Evolutionary conservation across 2,888 invertebrate species (phyloP).

Genomic region (Lepidochrysops patricia): DNA sequence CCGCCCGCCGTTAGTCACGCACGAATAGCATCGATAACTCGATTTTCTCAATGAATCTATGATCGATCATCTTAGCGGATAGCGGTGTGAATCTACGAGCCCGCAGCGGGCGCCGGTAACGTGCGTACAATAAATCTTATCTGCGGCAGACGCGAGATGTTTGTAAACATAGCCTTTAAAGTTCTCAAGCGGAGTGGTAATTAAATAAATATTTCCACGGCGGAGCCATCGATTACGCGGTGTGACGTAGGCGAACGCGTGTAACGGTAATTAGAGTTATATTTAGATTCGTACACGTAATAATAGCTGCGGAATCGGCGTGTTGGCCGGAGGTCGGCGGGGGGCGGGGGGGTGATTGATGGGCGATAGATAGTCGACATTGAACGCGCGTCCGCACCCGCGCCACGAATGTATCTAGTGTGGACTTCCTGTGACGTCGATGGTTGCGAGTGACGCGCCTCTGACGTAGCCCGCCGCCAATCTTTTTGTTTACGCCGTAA

Average conservation of each 20-base stretch:
- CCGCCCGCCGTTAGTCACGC: constrained; percentile 38
- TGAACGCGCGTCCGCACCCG: constrained; percentile 44
- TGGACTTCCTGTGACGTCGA: constrained; percentile 68
- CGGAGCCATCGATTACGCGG: neutral
- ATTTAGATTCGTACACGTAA: constrained; percentile 19
- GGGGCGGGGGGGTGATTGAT: constrained; percentile 51
- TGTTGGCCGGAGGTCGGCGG: constrained; percentile 19
- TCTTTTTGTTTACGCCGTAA: constrained; percentile 70
- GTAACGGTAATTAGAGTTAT: constrained; percentile 29
- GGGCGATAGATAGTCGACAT: constrained; percentile 70
- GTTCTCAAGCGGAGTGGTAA: neutral
- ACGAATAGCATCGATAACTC: constrained; percentile 41
- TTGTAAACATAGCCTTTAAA: neutral
- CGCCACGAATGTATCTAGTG: constrained; percentile 59
- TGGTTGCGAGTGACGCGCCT: constrained; percentile 41
- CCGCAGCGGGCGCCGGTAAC: neutral
- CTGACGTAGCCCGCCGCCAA: constrained; percentile 60
- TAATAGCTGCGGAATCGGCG: constrained; percentile 17
- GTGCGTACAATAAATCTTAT: neutral
- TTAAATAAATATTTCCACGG: constrained; percentile 2
- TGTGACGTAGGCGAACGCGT: constrained; percentile 20
- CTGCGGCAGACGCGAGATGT: neutral
- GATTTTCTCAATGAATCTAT: constrained; percentile 20
- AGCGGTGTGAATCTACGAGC: constrained; percentile 15
- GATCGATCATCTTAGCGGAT: constrained; percentile 19